These are phyloP conservation scores for Neomorphus geoffroyi DNA, from an alignment of 2,797 vertebrate genomes.

Conservation along the genomic window DNA sequence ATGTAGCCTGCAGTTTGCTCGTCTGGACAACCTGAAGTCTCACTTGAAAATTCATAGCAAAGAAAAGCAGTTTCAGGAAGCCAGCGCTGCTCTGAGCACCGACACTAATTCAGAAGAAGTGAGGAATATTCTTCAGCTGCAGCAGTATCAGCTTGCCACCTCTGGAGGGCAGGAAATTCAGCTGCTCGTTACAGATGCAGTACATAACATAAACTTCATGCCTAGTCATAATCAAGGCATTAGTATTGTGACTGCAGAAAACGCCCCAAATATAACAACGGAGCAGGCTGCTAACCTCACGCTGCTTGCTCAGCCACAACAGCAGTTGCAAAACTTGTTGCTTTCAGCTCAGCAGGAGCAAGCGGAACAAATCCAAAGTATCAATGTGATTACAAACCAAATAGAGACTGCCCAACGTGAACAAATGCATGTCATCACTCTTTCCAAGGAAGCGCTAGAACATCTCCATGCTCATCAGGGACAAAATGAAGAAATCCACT, in stretches of 20 bases:
- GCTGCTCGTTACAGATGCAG: conserved; percentile 86
- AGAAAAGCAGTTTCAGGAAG: conserved; percentile 76
- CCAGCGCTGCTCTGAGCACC: background rate
- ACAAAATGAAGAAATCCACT: conserved; percentile 68
- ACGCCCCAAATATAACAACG: conserved; percentile 58
- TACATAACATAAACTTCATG: conserved; percentile 88
- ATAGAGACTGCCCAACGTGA: conserved; percentile 78
- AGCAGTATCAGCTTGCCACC: conserved; percentile 86
- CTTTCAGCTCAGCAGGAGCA: conserved; percentile 83
- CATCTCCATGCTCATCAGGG: conserved; percentile 86
- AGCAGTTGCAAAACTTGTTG: conserved; percentile 84
- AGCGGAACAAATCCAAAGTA: conserved; percentile 81
- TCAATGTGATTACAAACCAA: conserved; percentile 80
- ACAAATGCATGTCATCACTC: conserved; percentile 92
- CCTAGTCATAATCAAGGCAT: conserved; percentile 83
- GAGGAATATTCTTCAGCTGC: conserved; percentile 86
- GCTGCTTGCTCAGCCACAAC: conserved; percentile 82
- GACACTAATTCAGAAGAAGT: conserved; percentile 73
- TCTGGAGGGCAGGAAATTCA: conserved; percentile 89
- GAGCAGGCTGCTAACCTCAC: conserved; percentile 80
- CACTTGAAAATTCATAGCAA: conserved; percentile 94
- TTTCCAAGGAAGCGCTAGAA: conserved; percentile 91
- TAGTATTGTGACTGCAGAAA: conserved; percentile 82
- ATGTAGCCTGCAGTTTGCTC: conserved; percentile 90
- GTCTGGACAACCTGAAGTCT: conserved; percentile 92